These are phyloP conservation scores for Rhagium mordax DNA, from an alignment of 2,888 invertebrate genomes.

Conservation along the genomic window DNA sequence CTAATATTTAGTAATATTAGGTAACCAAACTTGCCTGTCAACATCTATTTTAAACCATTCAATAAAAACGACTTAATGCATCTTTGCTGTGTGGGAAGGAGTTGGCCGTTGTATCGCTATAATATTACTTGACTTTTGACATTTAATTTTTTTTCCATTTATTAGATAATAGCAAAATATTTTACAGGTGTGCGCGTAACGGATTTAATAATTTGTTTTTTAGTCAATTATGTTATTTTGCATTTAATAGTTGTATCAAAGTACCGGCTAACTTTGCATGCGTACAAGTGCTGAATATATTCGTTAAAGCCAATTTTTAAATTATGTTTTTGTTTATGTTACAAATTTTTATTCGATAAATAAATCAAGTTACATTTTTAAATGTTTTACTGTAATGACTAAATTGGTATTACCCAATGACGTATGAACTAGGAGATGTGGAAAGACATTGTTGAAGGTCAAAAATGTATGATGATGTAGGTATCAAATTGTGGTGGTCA, in stretches of 20 bases:
- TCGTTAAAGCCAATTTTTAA: background rate
- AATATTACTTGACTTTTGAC: background rate
- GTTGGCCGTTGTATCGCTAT: background rate
- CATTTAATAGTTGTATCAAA: background rate
- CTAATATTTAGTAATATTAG: no score
- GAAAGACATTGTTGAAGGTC: no score
- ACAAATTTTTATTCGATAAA: no score
- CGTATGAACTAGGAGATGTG: no score
- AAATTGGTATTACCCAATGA: no score
- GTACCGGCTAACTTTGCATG: background rate
- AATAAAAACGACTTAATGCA: background rate
- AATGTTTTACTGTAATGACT: no score
- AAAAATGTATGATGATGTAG: no score
- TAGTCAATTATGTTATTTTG: background rate
- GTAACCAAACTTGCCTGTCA: no score
- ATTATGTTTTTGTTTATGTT: no score
- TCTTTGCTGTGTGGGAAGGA: background rate
- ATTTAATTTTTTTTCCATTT: background rate
- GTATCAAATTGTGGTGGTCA: no score
- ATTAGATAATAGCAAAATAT: background rate
- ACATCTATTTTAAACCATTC: background rate
- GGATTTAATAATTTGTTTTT: background rate
- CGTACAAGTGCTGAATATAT: background rate
- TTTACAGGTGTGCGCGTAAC: background rate
- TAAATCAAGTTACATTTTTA: no score